Conservation (phyloP, 2,888 invertebrate genomes). For the Smittia aterrima region DNA sequence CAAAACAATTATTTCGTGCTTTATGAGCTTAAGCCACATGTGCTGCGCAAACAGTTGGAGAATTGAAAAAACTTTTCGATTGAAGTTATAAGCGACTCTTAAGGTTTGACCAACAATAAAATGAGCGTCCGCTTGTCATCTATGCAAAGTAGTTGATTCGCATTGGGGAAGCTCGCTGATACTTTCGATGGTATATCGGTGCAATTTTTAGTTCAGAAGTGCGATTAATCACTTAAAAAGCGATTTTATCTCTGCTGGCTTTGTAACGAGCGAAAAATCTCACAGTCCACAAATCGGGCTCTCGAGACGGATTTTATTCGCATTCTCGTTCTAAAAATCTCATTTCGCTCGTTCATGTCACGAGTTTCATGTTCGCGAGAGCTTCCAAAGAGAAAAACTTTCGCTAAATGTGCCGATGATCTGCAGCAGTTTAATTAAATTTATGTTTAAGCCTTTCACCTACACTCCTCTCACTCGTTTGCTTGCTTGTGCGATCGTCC, state of each 20-base stretch:
- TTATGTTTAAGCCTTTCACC: slow-evolving; percentile 22
- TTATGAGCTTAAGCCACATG: slow-evolving; percentile 2
- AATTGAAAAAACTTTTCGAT: background rate
- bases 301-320: background rate
- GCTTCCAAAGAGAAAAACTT: slow-evolving; percentile 9
- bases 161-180: background rate
- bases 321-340: slow-evolving; percentile 11
- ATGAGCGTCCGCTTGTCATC: background rate
- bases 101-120: background rate
- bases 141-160: background rate
- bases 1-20: slow-evolving; percentile 9
- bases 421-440: slow-evolving; percentile 12
- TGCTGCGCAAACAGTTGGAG: background rate
- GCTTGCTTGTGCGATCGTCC: background rate
- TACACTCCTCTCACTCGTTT: background rate
- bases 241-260: slow-evolving; percentile 1
- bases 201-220: background rate
- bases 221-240: background rate
- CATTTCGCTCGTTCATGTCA: background rate
- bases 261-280: background rate
- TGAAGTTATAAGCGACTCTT: background rate
- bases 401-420: slow-evolving; percentile 11
- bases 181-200: background rate
- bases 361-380: background rate
- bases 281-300: background rate